Percentiles rank a stretch among this genome's conserved stretches.
phyloP scores from a whole-genome alignment of 1,140 invertebrate genomes.

The Eriocheir sinensis region DNA sequence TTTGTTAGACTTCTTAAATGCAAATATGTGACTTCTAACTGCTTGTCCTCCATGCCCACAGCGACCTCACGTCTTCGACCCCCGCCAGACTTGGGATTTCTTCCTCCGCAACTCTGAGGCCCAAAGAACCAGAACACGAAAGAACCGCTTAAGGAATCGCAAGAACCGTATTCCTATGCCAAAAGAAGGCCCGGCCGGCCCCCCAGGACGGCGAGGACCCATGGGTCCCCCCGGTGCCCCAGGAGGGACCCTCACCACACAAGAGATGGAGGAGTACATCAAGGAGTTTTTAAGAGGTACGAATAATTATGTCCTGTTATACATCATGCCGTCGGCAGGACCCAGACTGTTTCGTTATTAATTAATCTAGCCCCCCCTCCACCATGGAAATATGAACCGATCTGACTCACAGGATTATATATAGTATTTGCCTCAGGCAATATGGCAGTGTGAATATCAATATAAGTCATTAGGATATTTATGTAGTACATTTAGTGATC shows the following conservation, averaged over 20 bases:
- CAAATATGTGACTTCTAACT: too few species aligned
- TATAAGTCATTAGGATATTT: too few species aligned
- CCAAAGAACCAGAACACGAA: not conserved
- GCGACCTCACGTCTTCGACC: slow-evolving; percentile 29
- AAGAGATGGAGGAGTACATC: slow-evolving; percentile 68
- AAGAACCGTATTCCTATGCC: slow-evolving; percentile 71
- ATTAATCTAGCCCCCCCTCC: too few species aligned
- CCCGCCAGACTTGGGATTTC: slow-evolving; percentile 33
- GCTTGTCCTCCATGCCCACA: not conserved
- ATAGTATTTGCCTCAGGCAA: too few species aligned
- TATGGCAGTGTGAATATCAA: too few species aligned
- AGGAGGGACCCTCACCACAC: slow-evolving; percentile 56
- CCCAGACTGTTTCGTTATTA: too few species aligned
- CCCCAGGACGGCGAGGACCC: slow-evolving; percentile 61
- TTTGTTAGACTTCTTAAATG: too few species aligned
- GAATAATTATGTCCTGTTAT: too few species aligned
- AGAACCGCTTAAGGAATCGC: slow-evolving; percentile 37
- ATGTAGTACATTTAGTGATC: too few species aligned
- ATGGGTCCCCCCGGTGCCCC: slow-evolving; percentile 55
- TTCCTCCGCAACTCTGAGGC: slow-evolving; percentile 58
- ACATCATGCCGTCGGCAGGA: too few species aligned
- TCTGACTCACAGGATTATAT: too few species aligned
- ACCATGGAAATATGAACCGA: too few species aligned
- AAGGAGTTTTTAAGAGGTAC: slow-evolving; percentile 67
- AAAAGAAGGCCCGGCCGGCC: slow-evolving; percentile 59